Evolutionary conservation across 2,888 invertebrate genomes (phyloP).

Genomic region (Hyppa rectilinea): DNA sequence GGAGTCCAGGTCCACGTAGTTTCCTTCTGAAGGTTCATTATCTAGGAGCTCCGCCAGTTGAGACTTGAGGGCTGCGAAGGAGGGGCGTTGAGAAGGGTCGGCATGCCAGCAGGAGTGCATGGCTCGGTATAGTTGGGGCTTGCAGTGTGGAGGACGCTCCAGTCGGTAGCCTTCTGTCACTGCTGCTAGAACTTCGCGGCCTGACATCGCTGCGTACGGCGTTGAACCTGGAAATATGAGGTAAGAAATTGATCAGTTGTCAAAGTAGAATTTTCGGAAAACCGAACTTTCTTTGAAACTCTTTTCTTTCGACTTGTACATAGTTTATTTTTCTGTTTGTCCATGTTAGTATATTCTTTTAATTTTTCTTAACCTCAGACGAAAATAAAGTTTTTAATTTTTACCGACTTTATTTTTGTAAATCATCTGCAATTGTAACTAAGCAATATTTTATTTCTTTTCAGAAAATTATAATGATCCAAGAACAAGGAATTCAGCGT

Average conservation of each 20-base stretch:
- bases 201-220: slow-evolving; percentile 96
- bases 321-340: too few species aligned
- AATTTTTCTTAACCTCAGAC: too few species aligned
- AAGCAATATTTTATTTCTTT: neutral
- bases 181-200: slow-evolving; percentile 95
- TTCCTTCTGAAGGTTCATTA: slow-evolving; percentile 91
- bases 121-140: slow-evolving; percentile 90
- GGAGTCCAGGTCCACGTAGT: slow-evolving; percentile 93
- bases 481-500: too few species aligned
- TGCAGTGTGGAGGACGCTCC: slow-evolving; percentile 95
- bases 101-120: slow-evolving; percentile 92
- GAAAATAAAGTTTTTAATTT: too few species aligned
- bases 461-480: neutral
- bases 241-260: neutral
- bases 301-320: too few species aligned
- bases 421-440: neutral
- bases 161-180: slow-evolving; percentile 95
- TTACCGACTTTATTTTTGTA: too few species aligned
- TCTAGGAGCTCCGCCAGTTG: slow-evolving; percentile 91
- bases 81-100: slow-evolving; percentile 93
- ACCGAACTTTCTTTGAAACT: too few species aligned
- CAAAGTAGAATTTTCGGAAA: too few species aligned
- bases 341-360: too few species aligned
- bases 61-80: slow-evolving; percentile 91
- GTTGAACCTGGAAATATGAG: slow-evolving; percentile 92